Conservation (phyloP, 2,888 invertebrate genomes). For the Philereme vetulata region DNA sequence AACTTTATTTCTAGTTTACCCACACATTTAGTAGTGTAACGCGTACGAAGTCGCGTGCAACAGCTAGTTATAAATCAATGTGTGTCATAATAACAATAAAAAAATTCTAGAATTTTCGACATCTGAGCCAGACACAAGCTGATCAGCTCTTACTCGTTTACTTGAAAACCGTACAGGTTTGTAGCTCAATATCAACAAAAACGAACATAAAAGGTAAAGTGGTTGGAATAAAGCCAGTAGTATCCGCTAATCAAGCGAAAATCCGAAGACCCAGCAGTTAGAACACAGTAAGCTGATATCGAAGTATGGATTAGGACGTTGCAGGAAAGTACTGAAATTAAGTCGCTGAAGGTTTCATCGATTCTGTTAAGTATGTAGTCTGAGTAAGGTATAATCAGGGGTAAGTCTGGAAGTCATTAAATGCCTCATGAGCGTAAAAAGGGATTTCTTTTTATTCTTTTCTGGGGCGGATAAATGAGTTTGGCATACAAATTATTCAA, state of each 20-base stretch:
- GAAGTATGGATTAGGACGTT: constrained; percentile 8
- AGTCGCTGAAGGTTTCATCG: constrained; percentile 27
- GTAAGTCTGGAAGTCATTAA: constrained; percentile 13
- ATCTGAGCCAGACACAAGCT: too few species aligned
- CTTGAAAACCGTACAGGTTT: too few species aligned
- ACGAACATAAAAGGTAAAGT: too few species aligned
- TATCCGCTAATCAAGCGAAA: not conserved
- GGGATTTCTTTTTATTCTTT: constrained; percentile 13
- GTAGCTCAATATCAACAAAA: too few species aligned
- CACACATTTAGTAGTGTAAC: too few species aligned
- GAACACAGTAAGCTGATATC: constrained; percentile 6
- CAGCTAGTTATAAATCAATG: too few species aligned
- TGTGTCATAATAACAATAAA: too few species aligned
- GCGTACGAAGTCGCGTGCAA: too few species aligned
- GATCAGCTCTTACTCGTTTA: too few species aligned
- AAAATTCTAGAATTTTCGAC: too few species aligned
- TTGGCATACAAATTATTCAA: constrained; percentile 13
- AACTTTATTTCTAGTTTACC: too few species aligned
- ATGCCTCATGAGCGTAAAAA: constrained; percentile 16
- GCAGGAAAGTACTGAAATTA: constrained; percentile 6
- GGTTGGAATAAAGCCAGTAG: not conserved
- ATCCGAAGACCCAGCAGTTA: not conserved
- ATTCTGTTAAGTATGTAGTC: constrained; percentile 33
- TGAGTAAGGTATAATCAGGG: constrained; percentile 29
- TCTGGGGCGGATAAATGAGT: constrained; percentile 1